Percentiles rank a stretch among this genome's conserved stretches.
Conservation (phyloP, 2,888 invertebrate genomes). For the Andrena haemorrhoa region DNA sequence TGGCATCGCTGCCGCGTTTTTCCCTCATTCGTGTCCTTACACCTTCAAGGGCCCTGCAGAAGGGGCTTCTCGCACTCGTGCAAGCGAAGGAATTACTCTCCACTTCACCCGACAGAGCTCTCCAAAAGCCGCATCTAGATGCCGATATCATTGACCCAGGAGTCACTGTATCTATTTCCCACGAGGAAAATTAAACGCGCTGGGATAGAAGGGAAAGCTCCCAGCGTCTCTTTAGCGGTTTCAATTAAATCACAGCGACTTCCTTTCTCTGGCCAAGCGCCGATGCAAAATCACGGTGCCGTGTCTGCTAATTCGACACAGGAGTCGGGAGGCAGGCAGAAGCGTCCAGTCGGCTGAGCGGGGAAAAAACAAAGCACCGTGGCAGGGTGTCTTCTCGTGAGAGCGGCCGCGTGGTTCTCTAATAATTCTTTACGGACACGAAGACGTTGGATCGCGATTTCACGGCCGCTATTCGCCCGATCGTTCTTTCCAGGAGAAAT, state of each 20-base stretch:
- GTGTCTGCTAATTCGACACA: slow-evolving; percentile 12
- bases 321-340: neutral
- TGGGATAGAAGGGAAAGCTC: too few species aligned
- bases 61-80: neutral
- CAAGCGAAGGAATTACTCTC: neutral
- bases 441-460: slow-evolving; percentile 75
- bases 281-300: neutral
- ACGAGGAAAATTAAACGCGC: too few species aligned
- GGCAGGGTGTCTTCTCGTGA: slow-evolving; percentile 30
- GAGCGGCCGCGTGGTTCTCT: slow-evolving; percentile 41
- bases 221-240: too few species aligned
- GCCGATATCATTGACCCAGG: too few species aligned
- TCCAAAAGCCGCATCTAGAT: neutral
- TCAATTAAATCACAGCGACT: too few species aligned
- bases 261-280: too few species aligned
- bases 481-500: slow-evolving; percentile 62
- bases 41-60: slow-evolving; percentile 22
- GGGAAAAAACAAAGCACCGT: neutral
- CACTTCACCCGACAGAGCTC: neutral
- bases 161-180: too few species aligned
- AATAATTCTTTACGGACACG: slow-evolving; percentile 66
- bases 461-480: slow-evolving; percentile 72
- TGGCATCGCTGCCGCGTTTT: slow-evolving; percentile 46
- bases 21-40: slow-evolving; percentile 35
- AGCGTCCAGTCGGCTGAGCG: neutral